Conservation (phyloP, 2,113 vertebrate genomes). For the Vidua macroura region DNA sequence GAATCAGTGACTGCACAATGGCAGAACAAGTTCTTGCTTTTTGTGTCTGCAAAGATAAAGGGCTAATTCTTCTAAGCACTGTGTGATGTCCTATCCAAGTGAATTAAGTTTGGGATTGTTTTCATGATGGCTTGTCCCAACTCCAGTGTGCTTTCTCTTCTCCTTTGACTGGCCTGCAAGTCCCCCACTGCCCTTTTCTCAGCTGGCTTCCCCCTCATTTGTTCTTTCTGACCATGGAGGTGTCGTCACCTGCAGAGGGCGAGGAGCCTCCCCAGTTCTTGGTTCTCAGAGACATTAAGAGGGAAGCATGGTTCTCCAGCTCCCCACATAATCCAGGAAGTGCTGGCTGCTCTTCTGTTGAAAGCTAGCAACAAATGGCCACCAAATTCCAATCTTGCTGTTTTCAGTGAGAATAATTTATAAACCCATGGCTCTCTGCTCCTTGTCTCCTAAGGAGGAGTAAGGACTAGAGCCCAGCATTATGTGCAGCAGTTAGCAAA, state of each 20-base stretch:
- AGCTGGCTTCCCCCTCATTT: neutral
- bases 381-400: neutral
- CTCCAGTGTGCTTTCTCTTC: neutral
- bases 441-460: neutral
- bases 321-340: neutral
- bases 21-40: neutral
- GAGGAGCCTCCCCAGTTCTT: neutral
- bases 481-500: neutral
- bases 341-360: neutral
- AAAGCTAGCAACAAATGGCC: neutral
- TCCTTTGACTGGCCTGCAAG: neutral
- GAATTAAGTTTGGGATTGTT: neutral
- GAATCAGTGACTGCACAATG: neutral
- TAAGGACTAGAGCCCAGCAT: neutral
- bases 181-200: neutral
- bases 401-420: neutral
- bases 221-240: neutral
- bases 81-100: neutral
- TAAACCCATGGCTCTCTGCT: neutral
- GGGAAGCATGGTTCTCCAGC: neutral
- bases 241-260: neutral
- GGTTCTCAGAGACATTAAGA: neutral
- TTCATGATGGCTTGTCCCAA: neutral
- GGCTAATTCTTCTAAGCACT: neutral
- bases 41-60: neutral